These are phyloP conservation scores for Acromyrmex heyeri DNA, from an alignment of 1,140 invertebrate species.

Conservation along the genomic window DNA sequence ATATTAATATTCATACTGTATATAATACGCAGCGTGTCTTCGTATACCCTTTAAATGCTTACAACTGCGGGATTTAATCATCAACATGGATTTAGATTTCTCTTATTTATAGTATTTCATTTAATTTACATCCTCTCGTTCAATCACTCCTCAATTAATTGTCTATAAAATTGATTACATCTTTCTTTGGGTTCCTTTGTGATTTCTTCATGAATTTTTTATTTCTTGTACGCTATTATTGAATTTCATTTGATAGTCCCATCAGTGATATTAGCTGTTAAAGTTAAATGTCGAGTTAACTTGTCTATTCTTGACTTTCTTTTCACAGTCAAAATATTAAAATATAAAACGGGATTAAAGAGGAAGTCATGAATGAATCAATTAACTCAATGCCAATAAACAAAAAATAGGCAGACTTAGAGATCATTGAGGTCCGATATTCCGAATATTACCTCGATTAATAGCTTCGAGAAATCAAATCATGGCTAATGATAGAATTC, in stretches of 20 bases:
- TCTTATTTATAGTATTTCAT: background rate
- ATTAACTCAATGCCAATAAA: background rate
- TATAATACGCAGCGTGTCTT: conserved; percentile 32
- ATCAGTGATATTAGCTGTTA: background rate
- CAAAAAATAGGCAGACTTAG: background rate
- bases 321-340: background rate
- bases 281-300: background rate
- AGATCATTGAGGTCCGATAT: background rate
- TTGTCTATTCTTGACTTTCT: conserved; percentile 29
- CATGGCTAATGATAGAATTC: conserved; percentile 84
- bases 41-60: conserved; percentile 69
- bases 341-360: conserved; percentile 4
- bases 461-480: background rate
- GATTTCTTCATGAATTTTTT: background rate
- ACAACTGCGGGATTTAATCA: conserved; percentile 27
- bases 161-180: conserved; percentile 20
- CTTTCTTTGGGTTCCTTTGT: background rate
- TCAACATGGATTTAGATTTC: conserved; percentile 21
- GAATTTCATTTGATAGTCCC: background rate
- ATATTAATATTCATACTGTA: conserved; percentile 11
- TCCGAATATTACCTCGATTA: background rate
- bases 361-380: background rate
- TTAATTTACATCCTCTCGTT: conserved; percentile 7
- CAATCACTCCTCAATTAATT: conserved; percentile 6
- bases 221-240: background rate